Evolutionary conservation across 2,797 vertebrate genomes (phyloP), one percentile per base, ranked within the genome.

Genomic region (Gouania willdenowi): DNA sequence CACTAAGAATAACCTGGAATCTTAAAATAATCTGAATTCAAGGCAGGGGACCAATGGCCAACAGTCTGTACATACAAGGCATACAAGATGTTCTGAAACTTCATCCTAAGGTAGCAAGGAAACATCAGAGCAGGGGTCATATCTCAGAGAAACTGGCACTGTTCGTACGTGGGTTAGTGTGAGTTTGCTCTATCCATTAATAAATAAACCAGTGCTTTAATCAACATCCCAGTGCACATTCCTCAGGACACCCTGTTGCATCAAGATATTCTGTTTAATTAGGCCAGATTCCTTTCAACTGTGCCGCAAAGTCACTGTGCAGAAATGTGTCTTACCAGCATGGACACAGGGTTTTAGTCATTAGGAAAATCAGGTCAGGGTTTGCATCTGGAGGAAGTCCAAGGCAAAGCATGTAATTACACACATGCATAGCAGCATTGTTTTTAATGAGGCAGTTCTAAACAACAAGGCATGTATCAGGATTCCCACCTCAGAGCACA

Each of bases 321-420:
- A 49, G 64, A 61, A 61, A 74, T 30, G 59, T 82, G 67, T 75
- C 31, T 29, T 72, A 77, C 59, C 61, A 39, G 65, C 63, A 12
- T 26, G 65, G 66, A 73, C 72, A 58, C 28, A 40, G 76, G 75
- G 66, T 79, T 83, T 81, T 24, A 79, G 75, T 84, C 82, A 83
- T 88, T 85, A 86, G 54, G 54, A 33, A 68, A 86, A 84, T 56
- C 78, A 85, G 83, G 84, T 83, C 82, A 85, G 66, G 50, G 28
- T 66, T 47, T 41, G 68, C 52, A 61, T 70, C 41, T 46, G 41
- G 56, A 74, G 58, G 42, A 66, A 74, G 71, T 65, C 65, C 58
- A 17, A 61, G 39, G 71, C 50, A 49, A 72, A 74, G 54, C 42
- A 47, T 75, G 63, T 67, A 66, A 76, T 74, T 76, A 74, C 47